These are phyloP conservation scores for Perognathus longimembris DNA, from an alignment of 2,113 vertebrate species.

Conservation along the genomic window DNA sequence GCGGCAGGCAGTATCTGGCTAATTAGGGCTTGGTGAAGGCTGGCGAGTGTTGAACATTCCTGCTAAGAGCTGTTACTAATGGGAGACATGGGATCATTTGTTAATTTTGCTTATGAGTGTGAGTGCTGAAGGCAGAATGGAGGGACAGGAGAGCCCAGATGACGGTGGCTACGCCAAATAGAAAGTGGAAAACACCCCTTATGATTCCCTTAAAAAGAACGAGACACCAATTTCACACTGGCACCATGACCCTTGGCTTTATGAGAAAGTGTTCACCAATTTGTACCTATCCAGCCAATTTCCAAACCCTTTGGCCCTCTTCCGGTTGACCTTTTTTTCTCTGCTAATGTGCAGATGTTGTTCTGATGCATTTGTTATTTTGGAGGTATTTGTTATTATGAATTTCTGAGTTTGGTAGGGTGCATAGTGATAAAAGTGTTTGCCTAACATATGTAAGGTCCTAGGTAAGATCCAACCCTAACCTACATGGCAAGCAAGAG, in stretches of 20 bases:
- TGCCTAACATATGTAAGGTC: background rate
- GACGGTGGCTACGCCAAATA: constrained; percentile 15
- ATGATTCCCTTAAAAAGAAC: constrained; percentile 31
- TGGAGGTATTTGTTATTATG: background rate
- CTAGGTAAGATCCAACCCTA: background rate
- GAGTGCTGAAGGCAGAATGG: constrained; percentile 63
- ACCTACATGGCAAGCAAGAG: background rate
- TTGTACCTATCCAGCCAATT: background rate
- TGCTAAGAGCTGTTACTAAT: constrained; percentile 74
- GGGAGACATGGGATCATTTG: constrained; percentile 75
- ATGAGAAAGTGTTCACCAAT: background rate
- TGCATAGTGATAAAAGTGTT: background rate
- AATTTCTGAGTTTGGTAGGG: background rate
- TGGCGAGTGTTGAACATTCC: constrained; percentile 66
- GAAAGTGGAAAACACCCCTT: constrained; percentile 54
- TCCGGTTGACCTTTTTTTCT: constrained; percentile 2
- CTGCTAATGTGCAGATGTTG: background rate
- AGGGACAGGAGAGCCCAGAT: constrained; percentile 29
- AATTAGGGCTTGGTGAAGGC: constrained; percentile 69
- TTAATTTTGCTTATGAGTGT: constrained; percentile 76
- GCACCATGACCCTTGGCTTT: background rate
- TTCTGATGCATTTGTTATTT: background rate
- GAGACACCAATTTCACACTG: background rate
- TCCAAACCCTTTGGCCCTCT: constrained; percentile 10
- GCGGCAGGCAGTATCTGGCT: constrained; percentile 39